Conservation (phyloP, 2,113 vertebrate genomes). For the Pygoscelis adeliae region DNA sequence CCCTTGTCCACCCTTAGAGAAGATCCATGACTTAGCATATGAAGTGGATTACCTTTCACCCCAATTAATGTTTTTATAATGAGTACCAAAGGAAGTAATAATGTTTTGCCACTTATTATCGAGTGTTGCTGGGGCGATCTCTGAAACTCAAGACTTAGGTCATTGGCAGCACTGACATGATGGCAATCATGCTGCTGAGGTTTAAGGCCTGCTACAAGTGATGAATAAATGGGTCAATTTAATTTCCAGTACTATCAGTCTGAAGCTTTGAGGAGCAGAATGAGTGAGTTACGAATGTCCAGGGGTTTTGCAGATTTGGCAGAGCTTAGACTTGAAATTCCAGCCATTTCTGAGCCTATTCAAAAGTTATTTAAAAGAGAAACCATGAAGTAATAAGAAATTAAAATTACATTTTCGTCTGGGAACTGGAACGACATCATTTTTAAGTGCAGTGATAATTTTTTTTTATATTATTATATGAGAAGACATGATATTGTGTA, state of each 20-base stretch:
- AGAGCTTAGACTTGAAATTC: slow-evolving; percentile 33
- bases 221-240: slow-evolving; percentile 70
- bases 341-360: neutral
- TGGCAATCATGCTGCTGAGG: slow-evolving; percentile 57
- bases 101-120: slow-evolving; percentile 68
- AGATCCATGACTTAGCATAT: slow-evolving; percentile 64
- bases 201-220: slow-evolving; percentile 49
- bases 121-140: slow-evolving; percentile 57
- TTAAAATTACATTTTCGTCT: neutral
- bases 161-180: slow-evolving; percentile 49
- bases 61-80: slow-evolving; percentile 67
- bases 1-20: slow-evolving; percentile 48
- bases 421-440: neutral
- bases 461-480: neutral
- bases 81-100: slow-evolving; percentile 61
- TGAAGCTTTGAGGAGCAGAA: slow-evolving; percentile 36
- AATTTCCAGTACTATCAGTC: slow-evolving; percentile 61
- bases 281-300: neutral
- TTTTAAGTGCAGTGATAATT: neutral
- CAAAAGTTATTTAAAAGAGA: neutral
- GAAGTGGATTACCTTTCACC: slow-evolving; percentile 70
- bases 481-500: neutral
- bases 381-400: neutral
- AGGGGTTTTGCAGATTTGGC: neutral
- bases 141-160: slow-evolving; percentile 54